These are phyloP conservation scores for Lutjanus erythropterus DNA, from an alignment of 2,113 vertebrate species.

Conservation along the genomic window DNA sequence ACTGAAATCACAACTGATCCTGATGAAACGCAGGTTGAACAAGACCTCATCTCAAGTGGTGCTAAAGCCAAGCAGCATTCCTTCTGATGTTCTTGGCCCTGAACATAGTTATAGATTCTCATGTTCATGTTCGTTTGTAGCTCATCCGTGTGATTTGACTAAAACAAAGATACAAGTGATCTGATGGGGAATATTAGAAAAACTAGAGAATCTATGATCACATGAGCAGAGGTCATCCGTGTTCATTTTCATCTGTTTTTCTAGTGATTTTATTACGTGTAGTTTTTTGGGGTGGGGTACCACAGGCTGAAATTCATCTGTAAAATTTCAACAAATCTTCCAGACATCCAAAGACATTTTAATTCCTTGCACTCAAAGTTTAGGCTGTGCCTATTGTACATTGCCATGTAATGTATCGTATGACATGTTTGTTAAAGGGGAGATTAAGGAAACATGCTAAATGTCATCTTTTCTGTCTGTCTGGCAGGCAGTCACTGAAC, in stretches of 20 bases:
- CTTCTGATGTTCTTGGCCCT: slow-evolving; percentile 46
- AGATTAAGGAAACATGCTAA: too few species aligned
- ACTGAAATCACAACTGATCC: slow-evolving; percentile 44
- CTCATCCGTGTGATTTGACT: slow-evolving; percentile 33
- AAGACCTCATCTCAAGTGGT: not conserved
- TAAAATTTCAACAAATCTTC: not conserved
- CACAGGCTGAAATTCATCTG: not conserved
- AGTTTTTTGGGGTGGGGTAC: not conserved
- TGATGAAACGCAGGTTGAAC: slow-evolving; percentile 56
- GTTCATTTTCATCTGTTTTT: not conserved
- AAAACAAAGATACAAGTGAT: slow-evolving; percentile 35
- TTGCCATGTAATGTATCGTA: not conserved
- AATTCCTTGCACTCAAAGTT: not conserved
- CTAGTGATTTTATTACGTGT: not conserved
- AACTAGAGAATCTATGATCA: slow-evolving; percentile 1
- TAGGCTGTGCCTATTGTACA: not conserved
- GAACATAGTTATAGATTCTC: slow-evolving; percentile 3
- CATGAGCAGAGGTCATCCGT: slow-evolving; percentile 14
- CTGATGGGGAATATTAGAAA: not conserved
- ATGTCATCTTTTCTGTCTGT: too few species aligned
- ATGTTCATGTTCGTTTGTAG: slow-evolving; percentile 18
- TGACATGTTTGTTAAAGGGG: slow-evolving; percentile 17
- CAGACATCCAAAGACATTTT: not conserved
- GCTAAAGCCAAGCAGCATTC: slow-evolving; percentile 21
- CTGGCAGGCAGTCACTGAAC: too few species aligned